Evolutionary conservation across 2,888 invertebrate genomes (phyloP).

Genomic region (Athripsodes cinereus): DNA sequence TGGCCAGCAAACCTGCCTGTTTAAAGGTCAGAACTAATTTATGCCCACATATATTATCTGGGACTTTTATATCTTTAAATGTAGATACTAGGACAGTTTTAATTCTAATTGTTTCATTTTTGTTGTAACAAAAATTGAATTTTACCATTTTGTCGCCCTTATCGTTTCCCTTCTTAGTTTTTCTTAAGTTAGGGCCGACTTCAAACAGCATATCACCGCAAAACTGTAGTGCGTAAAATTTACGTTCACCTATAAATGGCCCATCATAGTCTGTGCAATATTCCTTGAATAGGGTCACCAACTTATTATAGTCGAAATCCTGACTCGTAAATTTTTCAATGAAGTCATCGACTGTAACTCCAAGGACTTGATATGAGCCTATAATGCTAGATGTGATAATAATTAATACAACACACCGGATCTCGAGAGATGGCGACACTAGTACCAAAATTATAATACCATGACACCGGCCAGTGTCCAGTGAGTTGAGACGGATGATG

Average conservation of each 20-base stretch:
- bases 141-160: background rate
- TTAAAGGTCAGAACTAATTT: background rate
- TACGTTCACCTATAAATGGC: background rate
- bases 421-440: too few relatives aligned
- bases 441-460: too few relatives aligned
- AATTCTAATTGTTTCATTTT: background rate
- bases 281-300: too few relatives aligned
- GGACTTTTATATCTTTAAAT: background rate
- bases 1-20: background rate
- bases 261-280: background rate
- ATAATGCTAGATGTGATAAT: too few relatives aligned
- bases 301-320: too few relatives aligned
- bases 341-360: too few relatives aligned
- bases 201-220: background rate
- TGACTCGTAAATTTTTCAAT: too few relatives aligned
- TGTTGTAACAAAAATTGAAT: background rate
- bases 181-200: background rate
- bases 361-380: too few relatives aligned
- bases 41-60: background rate
- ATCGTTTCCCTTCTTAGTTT: background rate
- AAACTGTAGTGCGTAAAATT: background rate
- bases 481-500: too few relatives aligned
- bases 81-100: background rate
- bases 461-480: too few relatives aligned
- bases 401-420: too few relatives aligned